phyloP scores from a whole-genome alignment of 2,113 vertebrate genomes.

The Notiomystis cincta region DNA sequence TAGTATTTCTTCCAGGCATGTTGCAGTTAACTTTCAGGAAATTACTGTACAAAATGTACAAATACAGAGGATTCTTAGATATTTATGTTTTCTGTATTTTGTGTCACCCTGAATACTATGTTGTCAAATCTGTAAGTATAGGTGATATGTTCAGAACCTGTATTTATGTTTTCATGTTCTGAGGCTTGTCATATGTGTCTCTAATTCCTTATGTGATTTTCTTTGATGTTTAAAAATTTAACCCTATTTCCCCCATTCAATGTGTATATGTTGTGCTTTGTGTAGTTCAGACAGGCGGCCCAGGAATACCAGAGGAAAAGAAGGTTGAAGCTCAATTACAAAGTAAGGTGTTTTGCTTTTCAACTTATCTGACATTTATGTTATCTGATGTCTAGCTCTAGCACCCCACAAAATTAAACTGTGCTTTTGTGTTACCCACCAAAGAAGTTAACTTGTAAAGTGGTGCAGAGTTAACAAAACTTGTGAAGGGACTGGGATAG shows the following conservation, averaged over 20 bases:
- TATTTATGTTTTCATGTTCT: neutral
- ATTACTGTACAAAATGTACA: neutral
- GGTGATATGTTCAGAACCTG: neutral
- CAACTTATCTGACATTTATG: neutral
- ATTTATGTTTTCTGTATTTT: neutral
- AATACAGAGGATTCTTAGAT: neutral
- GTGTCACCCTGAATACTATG: neutral
- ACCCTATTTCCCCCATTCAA: constrained; percentile 4
- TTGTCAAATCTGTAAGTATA: neutral
- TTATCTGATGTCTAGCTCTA: neutral
- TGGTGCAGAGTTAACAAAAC: neutral
- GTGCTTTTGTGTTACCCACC: neutral
- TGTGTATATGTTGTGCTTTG: neutral
- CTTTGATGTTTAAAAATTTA: neutral
- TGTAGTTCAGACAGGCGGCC: constrained; percentile 78
- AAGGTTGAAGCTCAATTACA: constrained; percentile 70
- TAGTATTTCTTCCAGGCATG: neutral
- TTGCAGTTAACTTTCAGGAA: neutral
- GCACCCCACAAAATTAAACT: neutral
- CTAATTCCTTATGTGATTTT: neutral
- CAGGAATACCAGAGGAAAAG: constrained; percentile 66
- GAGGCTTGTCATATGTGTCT: neutral
- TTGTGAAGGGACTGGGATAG: neutral
- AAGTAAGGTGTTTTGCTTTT: constrained; percentile 68
- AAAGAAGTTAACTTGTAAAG: neutral